Base-by-base conservation (phyloP, 2,888 invertebrate genomes). In the Temnothorax rugatulus region DNA sequence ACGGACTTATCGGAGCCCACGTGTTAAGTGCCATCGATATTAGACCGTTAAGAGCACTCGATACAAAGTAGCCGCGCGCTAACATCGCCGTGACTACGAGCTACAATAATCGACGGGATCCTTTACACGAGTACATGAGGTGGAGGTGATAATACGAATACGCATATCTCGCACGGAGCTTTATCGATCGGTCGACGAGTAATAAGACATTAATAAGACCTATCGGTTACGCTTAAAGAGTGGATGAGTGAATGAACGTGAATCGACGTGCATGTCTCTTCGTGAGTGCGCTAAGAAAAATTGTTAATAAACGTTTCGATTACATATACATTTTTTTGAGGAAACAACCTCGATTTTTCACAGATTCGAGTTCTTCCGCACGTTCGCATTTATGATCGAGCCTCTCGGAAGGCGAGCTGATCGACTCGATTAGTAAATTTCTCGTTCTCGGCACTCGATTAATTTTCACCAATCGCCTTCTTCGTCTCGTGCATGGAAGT, bases 331-430 rank as follows among this genome's bases (percentile, higher is more conserved):
- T 47, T 50, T 79, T 47, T 75, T 59, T 59, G 79, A 71, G 71
- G 71, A 71, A 71, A 79, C 25, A 34, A 59, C 21, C 59, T 79
- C 79, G 71, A 71, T 59, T 79, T 50, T 68, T 79, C 79, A 79
- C 71, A 79, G 79, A 79, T 79, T 79, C 79, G 79, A 79, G 79
- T 79, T 79, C 79, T 79, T 79, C 71, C 59, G 52, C 71, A 38
- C 38, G 15, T 47, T 69, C 59, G 79, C 79, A 59, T 50, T 61
- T 71, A 71, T 25, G 38, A 61, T 50, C 47, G 66, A 68, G 18
- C 29, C 18, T 29, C 25, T 68, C 47, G 29, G 25, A 9, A 25
- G 21, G 18, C 25, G 15, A 29, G 18, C 18, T 8, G 29, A 68
- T 68, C 47, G 47, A 25, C 9, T 29, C 25, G 18, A 18, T 21